Conservation (phyloP, 2,888 invertebrate genomes). For the Leistus spinibarbis region DNA sequence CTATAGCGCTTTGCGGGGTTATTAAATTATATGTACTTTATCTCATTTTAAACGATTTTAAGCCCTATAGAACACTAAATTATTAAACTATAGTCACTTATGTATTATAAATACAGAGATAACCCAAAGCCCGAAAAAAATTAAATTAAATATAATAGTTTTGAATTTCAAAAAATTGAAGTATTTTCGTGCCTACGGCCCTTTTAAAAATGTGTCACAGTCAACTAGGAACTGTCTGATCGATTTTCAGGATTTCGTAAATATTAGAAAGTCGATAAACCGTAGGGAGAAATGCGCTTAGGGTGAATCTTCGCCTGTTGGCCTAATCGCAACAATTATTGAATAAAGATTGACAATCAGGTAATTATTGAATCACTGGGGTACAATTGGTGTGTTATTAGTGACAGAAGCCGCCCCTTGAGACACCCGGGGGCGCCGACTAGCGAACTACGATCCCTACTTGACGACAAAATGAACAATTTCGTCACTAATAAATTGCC, state of each 20-base stretch:
- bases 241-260: background rate
- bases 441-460: background rate
- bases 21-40: too few relatives aligned
- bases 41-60: too few relatives aligned
- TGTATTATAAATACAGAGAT: too few relatives aligned
- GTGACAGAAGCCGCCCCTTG: conserved; percentile 47
- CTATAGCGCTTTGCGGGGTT: too few relatives aligned
- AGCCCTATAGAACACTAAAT: too few relatives aligned
- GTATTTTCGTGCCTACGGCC: too few relatives aligned
- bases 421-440: conserved; percentile 29
- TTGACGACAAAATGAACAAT: background rate
- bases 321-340: conserved; percentile 50
- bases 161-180: too few relatives aligned
- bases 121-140: too few relatives aligned
- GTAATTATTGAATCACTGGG: conserved; percentile 54
- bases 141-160: too few relatives aligned
- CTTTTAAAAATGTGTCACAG: too few relatives aligned
- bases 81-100: too few relatives aligned
- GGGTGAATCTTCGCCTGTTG: background rate
- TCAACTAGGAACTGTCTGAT: too few relatives aligned
- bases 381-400: conserved; percentile 53
- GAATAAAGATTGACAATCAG: conserved; percentile 54
- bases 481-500: background rate
- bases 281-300: background rate
- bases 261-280: background rate